Evolutionary conservation across 2,113 vertebrate genomes (phyloP).

Genomic region (Thryonomys swinderianus): DNA sequence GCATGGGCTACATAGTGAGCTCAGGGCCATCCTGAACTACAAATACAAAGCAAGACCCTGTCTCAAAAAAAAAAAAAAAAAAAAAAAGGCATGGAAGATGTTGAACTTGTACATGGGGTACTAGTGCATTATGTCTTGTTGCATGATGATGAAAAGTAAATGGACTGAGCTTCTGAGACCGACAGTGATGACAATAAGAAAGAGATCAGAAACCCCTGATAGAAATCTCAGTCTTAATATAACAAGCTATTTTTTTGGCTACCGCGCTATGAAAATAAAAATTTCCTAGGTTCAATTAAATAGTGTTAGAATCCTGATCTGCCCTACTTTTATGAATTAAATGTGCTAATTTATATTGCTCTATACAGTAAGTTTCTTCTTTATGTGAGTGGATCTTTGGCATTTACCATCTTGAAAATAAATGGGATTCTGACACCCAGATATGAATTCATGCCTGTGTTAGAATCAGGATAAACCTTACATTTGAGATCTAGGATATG

Average conservation of each 20-base stretch:
- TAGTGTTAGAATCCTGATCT: conserved; percentile 4
- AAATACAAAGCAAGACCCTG: too few species aligned
- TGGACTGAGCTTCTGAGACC: background rate
- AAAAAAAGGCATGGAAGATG: too few species aligned
- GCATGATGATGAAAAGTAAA: background rate
- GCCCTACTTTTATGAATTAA: conserved; percentile 4
- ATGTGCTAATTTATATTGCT: conserved; percentile 42
- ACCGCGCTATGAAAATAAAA: conserved; percentile 29
- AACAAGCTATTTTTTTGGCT: background rate
- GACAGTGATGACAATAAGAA: background rate
- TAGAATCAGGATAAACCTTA: background rate
- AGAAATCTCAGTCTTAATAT: conserved; percentile 2
- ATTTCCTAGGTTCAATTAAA: background rate
- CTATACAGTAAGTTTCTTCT: background rate
- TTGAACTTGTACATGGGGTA: too few species aligned
- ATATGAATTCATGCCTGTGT: background rate
- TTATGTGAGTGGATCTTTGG: background rate
- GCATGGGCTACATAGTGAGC: too few species aligned
- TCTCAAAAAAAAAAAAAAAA: too few species aligned
- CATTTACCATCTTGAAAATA: conserved; percentile 27
- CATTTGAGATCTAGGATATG: background rate
- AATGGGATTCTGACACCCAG: conserved; percentile 32
- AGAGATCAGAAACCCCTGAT: background rate
- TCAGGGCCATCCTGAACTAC: too few species aligned
- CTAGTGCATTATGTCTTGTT: background rate